Conservation (phyloP, 2,113 vertebrate genomes). For the Sander lucioperca region DNA sequence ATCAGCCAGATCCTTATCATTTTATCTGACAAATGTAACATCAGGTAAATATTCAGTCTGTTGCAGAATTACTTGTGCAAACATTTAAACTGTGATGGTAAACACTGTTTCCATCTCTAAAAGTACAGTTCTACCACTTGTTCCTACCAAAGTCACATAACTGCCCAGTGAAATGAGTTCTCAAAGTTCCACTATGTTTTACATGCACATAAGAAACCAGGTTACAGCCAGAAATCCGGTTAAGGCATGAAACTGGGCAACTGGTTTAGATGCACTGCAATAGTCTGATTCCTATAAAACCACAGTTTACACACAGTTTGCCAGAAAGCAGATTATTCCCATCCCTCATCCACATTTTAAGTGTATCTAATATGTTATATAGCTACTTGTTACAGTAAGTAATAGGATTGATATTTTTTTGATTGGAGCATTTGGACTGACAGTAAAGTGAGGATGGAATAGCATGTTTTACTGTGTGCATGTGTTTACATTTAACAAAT, state of each 20-base stretch:
- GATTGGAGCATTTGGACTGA: background rate
- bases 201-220: constrained; percentile 57
- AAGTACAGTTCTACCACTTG: constrained; percentile 6
- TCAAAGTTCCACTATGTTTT: constrained; percentile 29
- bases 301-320: background rate
- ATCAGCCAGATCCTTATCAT: constrained; percentile 13
- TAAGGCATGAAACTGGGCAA: constrained; percentile 32
- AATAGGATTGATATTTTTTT: background rate
- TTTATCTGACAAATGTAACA: constrained; percentile 39
- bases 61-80: constrained; percentile 58
- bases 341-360: background rate
- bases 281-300: background rate
- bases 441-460: background rate
- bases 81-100: constrained; percentile 42
- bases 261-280: background rate
- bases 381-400: background rate
- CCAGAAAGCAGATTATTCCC: background rate
- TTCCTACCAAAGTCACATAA: constrained; percentile 7
- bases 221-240: constrained; percentile 13
- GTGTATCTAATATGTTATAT: background rate
- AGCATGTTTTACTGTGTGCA: background rate
- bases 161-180: background rate
- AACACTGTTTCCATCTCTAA: constrained; percentile 26
- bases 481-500: background rate
- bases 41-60: constrained; percentile 42